phyloP scores from a whole-genome alignment of 2,797 vertebrate genomes.

The Selene dorsalis region DNA sequence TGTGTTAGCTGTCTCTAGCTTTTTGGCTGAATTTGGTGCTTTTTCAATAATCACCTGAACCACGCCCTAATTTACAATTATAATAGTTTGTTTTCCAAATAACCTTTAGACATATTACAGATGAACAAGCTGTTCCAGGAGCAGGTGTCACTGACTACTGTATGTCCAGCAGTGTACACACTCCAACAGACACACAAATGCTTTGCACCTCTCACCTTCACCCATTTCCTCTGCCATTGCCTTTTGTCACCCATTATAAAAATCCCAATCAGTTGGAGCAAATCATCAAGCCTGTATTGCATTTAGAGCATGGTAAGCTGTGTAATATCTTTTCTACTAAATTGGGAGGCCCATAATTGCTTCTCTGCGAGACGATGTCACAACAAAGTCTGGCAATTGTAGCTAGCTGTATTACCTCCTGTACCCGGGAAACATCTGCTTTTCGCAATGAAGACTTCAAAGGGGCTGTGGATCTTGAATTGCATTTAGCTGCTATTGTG shows the following conservation, averaged over 20 bases:
- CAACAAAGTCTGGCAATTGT: slow-evolving; percentile 99
- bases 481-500: slow-evolving; percentile 99
- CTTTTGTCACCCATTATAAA: slow-evolving; percentile 94
- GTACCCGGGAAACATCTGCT: slow-evolving; percentile 95
- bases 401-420: slow-evolving; percentile 94
- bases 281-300: slow-evolving; percentile 97
- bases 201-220: slow-evolving; percentile 90
- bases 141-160: slow-evolving; percentile 59
- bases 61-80: neutral
- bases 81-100: neutral
- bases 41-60: slow-evolving; percentile 2
- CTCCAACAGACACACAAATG: slow-evolving; percentile 67
- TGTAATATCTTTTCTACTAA: slow-evolving; percentile 98
- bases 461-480: slow-evolving; percentile 95
- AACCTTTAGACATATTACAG: neutral
- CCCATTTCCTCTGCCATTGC: slow-evolving; percentile 76
- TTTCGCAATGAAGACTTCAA: slow-evolving; percentile 97
- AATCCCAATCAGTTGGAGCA: slow-evolving; percentile 98
- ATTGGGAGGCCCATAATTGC: slow-evolving; percentile 97
- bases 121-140: slow-evolving; percentile 39
- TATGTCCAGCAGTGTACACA: slow-evolving; percentile 27
- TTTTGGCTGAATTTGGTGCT: neutral
- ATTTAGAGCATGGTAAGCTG: slow-evolving; percentile 99
- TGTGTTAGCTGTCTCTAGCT: neutral
- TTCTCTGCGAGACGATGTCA: slow-evolving; percentile 93